Evolutionary conservation across 92 coral and sea anemone species (phyloP), one percentile per base, ranked within the genome.

Genomic region (Phenganax subtilis): DNA sequence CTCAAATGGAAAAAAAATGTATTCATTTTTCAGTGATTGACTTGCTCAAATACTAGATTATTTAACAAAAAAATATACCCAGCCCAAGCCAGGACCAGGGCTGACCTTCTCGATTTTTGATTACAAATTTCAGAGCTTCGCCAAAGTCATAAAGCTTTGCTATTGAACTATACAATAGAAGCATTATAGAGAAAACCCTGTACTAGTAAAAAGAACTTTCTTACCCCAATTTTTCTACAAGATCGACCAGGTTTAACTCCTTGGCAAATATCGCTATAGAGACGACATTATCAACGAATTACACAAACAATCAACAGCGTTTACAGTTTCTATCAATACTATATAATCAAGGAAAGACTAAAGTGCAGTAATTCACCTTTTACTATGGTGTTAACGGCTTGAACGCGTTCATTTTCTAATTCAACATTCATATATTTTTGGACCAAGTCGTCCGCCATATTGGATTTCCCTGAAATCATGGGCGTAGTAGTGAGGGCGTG

Each of bases 201-300:
- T 37, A 37, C 47, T 37, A 37, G 47, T 5, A 37, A 37, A 37
- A 37, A 37, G 47, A 37, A 37, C 12, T 6, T 54, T 57, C 89
- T 85, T 77, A 90, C 93, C 93, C 91, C 31, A 90, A 88, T 17
- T 76, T 81, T 80, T 85, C 91, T 66, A 90, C 91, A 28, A 90
- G 63, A 9, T 72, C 81, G 11, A 88, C 80, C 71, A 88, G 75
- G 60, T 84, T 87, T 8, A 80, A 60, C 28, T 82, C 72, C 71
- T 80, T 77, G 6, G 67, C 30, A 51, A 84, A 79, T 15, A 88
- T 84, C 68, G 84, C 91, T 88, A 74, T 10, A 82, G 55, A 76
- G 56, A 70, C 63, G 16, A 47, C 70, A 76, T 28, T 12, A 30
- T 7, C 29, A 10, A 30, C 15, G 47, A 6, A n/a, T 66, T 29